phyloP scores from a whole-genome alignment of 2,113 vertebrate genomes.

The Channa argus region DNA sequence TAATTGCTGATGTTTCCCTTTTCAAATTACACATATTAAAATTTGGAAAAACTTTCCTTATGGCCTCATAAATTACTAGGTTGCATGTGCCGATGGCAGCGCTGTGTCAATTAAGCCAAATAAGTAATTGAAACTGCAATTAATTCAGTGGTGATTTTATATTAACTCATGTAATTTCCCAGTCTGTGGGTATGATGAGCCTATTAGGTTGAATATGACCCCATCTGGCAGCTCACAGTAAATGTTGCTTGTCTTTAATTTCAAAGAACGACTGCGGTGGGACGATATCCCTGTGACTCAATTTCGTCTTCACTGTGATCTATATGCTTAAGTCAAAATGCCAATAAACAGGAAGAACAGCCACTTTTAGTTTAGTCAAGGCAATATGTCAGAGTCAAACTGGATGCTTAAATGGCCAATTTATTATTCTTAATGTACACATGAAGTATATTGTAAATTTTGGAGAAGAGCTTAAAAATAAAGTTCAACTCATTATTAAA shows the following conservation, averaged over 20 bases:
- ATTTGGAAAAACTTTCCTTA: neutral
- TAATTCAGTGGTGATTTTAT: conserved; percentile 34
- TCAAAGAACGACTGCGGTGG: neutral
- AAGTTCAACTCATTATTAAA: conserved; percentile 5
- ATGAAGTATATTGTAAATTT: neutral
- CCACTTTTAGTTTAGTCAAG: neutral
- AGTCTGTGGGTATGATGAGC: conserved; percentile 34
- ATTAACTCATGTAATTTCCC: conserved; percentile 48
- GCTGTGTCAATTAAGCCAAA: conserved; percentile 27
- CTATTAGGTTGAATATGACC: conserved; percentile 37
- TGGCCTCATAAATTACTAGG: neutral
- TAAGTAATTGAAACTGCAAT: conserved; percentile 44
- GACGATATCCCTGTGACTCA: neutral
- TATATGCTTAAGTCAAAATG: neutral
- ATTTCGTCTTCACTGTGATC: neutral
- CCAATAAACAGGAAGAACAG: neutral
- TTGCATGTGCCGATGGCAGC: conserved; percentile 12
- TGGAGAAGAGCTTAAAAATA: neutral
- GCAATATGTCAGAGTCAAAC: neutral
- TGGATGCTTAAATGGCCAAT: neutral
- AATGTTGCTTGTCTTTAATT: neutral
- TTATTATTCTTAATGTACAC: neutral
- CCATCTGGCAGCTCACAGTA: neutral
- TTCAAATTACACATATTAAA: neutral
- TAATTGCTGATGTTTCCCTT: neutral